Base-by-base conservation (phyloP, 2,888 invertebrate genomes). In the Catocala fraxini region DNA sequence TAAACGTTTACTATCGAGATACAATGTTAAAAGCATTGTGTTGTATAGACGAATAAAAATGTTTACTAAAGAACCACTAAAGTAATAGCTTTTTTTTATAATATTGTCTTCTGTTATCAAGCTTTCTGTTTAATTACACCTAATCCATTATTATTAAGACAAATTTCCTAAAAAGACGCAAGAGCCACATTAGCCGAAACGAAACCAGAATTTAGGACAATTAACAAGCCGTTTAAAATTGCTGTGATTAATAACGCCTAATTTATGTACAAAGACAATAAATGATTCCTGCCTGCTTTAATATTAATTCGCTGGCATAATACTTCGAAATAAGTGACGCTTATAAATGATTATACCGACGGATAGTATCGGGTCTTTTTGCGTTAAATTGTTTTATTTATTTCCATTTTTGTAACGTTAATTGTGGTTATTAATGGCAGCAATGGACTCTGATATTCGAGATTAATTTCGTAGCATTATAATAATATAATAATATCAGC, bases 211-310 rank as follows among this genome's bases (percentile, higher is more conserved):
- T 65, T 47, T 5, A 51, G 7, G 13, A 45, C 63, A 69, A 70
- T 75, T 68, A 64, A 15, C 51, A 58, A 67, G 42, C 43, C 45
- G 60, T 46, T 56, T 65, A 60, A 67, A 75, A 68, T 68, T 56
- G 54, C 65, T 42, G 42, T 56, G 53, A 75, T 73, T 71, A 65
- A 75, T 77, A 69, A 65, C 46, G 66, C 52, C 46, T 71, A 62
- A 67, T 73, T 66, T 67, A 55, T 59, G 47, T 63, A 71, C 63
- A 53, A 67, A 65, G 55, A 56, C 64, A 56, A 75, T 73, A 58
- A 73, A 73, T 77, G 61, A 41, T 59, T 67, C 54, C 56, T 52
- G 34, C 46, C 35, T 55, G 55, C 49, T 43, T 46, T 43, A 13
- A 61, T 56, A 71, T 61, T 62, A 71, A 67, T 73, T 73, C 59